Evolutionary conservation across 2,797 vertebrate genomes (phyloP).

Genomic region (Sebastes hubbsi): DNA sequence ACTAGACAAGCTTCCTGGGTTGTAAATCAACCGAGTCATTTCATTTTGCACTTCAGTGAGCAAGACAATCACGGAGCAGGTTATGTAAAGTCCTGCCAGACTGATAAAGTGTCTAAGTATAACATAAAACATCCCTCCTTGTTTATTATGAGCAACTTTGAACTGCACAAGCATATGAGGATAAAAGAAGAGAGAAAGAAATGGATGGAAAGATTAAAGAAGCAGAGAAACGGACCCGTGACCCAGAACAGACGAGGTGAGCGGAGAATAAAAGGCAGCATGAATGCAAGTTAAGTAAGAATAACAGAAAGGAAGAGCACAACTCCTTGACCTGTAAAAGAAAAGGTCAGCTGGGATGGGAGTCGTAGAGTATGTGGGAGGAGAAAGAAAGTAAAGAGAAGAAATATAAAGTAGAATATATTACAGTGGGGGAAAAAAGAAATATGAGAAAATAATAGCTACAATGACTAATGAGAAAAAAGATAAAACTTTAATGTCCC

Average conservation of each 20-base stretch:
- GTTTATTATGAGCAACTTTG: background rate
- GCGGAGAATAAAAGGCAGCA: background rate
- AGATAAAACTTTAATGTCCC: conserved; percentile 55
- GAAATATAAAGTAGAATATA: background rate
- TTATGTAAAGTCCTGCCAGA: background rate
- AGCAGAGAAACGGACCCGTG: background rate
- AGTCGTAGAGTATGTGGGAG: background rate
- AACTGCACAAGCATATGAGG: background rate
- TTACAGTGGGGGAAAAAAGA: background rate
- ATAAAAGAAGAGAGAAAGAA: background rate
- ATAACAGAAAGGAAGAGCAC: background rate
- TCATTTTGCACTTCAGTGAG: background rate
- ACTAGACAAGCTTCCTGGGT: background rate
- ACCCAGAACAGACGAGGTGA: conserved; percentile 11
- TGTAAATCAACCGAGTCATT: background rate
- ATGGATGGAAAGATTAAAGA: background rate
- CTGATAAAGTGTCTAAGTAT: background rate
- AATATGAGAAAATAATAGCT: conserved; percentile 18
- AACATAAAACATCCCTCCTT: background rate
- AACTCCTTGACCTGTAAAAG: background rate
- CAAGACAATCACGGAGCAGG: background rate
- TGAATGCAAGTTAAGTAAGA: background rate
- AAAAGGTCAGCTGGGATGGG: background rate
- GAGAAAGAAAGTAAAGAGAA: background rate
- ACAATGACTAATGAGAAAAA: conserved; percentile 37